These are phyloP conservation scores for Spinibarbus caldwelli DNA, from an alignment of 2,797 vertebrate genomes.

Conservation along the genomic window DNA sequence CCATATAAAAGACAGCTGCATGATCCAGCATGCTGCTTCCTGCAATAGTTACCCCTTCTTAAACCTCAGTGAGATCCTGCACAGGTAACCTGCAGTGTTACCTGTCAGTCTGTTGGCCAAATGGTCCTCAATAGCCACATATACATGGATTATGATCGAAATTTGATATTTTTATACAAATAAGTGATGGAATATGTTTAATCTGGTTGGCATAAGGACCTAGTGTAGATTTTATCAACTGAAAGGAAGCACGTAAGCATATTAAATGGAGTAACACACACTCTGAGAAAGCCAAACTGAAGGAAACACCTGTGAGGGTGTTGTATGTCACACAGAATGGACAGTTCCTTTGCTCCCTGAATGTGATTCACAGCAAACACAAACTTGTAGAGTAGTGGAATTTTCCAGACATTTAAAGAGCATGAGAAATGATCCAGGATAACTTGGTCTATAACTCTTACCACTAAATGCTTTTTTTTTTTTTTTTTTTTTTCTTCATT, in stretches of 20 bases:
- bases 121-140: not conserved
- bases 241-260: not conserved
- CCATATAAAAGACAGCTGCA: constrained; percentile 60
- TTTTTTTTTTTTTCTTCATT: too few relatives aligned
- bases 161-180: constrained; percentile 17
- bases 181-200: not conserved
- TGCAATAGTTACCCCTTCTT: constrained; percentile 55
- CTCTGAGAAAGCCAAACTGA: not conserved
- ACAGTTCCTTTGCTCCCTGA: not conserved
- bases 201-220: constrained; percentile 2
- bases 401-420: not conserved
- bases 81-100: not conserved
- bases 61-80: not conserved
- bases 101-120: constrained; percentile 41
- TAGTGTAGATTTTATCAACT: constrained; percentile 13
- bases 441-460: too few relatives aligned
- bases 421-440: not conserved
- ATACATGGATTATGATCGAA: not conserved
- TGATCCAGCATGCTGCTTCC: constrained; percentile 59
- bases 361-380: not conserved
- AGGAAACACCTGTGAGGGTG: constrained; percentile 24
- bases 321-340: not conserved
- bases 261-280: not conserved
- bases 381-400: not conserved
- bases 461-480: too few relatives aligned